A percentile compares a stretch with the other conserved stretches of the same genome.
Evolutionary conservation across 2,113 vertebrate species (phyloP).

Genomic region (Glaucomys volans): DNA sequence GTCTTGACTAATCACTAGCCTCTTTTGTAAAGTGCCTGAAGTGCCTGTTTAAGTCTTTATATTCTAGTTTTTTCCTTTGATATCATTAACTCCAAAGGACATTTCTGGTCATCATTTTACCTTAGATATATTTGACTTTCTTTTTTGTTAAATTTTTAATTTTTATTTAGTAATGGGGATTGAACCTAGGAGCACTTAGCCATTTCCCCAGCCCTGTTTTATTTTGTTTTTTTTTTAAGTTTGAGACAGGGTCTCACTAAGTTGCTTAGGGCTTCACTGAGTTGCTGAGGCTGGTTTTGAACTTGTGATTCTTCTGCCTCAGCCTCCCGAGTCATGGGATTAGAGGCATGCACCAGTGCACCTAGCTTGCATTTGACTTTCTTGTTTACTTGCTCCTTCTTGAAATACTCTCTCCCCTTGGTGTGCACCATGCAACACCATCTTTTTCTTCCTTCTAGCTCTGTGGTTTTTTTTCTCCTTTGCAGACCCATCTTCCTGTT

Average conservation of each 20-base stretch:
- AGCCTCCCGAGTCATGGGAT: background rate
- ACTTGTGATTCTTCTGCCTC: background rate
- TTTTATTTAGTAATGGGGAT: background rate
- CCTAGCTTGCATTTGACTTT: too few species aligned
- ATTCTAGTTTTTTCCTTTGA: background rate
- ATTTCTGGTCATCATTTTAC: constrained; percentile 29
- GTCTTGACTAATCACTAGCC: background rate
- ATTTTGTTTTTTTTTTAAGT: background rate
- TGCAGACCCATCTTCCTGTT: constrained; percentile 20
- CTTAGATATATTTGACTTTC: constrained; percentile 26
- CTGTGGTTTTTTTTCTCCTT: background rate
- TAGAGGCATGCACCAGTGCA: accelerated
- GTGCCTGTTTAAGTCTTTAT: background rate
- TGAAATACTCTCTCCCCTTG: constrained; percentile 1
- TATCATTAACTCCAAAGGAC: constrained; percentile 10
- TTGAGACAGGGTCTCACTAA: background rate
- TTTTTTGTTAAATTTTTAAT: background rate
- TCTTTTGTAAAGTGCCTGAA: constrained; percentile 34
- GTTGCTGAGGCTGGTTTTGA: background rate
- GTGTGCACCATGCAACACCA: background rate
- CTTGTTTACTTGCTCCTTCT: background rate
- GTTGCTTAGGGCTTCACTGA: background rate
- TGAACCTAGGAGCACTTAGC: background rate
- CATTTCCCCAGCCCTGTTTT: background rate
- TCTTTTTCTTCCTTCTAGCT: constrained; percentile 11